Base-by-base conservation (phyloP, 2,797 vertebrate species). In the Lateolabrax maculatus region DNA sequence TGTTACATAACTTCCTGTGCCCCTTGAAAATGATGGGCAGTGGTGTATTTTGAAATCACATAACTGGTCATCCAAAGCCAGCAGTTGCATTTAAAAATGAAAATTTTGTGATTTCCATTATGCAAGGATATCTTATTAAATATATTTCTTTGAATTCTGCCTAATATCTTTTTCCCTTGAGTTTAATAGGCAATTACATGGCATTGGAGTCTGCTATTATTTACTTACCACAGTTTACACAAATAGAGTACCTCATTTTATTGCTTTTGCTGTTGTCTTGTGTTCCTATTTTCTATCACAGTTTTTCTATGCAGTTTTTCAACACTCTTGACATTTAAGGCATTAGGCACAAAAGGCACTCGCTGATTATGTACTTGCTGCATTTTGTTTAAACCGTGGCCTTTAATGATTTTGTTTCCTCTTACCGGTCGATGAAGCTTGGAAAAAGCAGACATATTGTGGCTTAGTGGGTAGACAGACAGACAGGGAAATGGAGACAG, bases 391-490 rank as follows among this genome's bases (percentile, higher is more conserved):
- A 79, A 87, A 81, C 75, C 5, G 1, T 70, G 75, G 78, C 58
- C 75, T 80, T 83, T 80, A 79, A 84, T 87, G 84, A 90, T 90
- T 91, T 81, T 57, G 73, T 81, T 87, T 88, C 83, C 60, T 75
- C 55, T 80, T 78, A 82, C 79, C 0, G 21, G 62, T 87, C 83
- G 60, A 82, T 85, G 68, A 52, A 75, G 52, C 74, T 77, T 11
- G 3, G 56, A 58, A 80, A 71, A 77, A 72, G 37, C 19, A 51
- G 65, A 83, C 66, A 76, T 67, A 64, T 34, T 77, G 67, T 68
- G 67, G 62, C 52, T 83, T 77, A 36, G 75, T 67, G 66, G 61
- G 51, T 21, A 82, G 78, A 71, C 43, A 68, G 75, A 66, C 49
- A 25, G 41, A 73, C 16, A 66, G 21, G 49, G 43, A 44, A 65